Base-by-base conservation (phyloP, 2,113 vertebrate genomes). In the Sceloporus undulatus region DNA sequence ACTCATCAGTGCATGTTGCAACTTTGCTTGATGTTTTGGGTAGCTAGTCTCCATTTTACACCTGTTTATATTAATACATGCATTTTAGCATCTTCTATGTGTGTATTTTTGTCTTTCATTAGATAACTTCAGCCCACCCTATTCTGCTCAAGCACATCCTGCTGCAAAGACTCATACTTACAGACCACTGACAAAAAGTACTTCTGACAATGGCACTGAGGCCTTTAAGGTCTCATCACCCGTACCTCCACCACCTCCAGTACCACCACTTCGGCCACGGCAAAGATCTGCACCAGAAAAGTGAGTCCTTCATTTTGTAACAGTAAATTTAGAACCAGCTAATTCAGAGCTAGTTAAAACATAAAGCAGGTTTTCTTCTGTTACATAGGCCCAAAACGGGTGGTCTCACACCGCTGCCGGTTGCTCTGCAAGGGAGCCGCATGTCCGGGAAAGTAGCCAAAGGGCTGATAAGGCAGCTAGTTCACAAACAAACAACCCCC, bases 131-230 rank as follows among this genome's bases (percentile, higher is more conserved):
- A 97, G 95, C 77, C 88, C 96, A 1, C 90, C 96, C 71, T 94
- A 96, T 93, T 95, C 96, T 27, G 91, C 97, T 65, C 97, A 98
- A 84, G 97, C 98, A 78, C 98, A 99, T 91, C 99, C 98, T 1
- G 97, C 98, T 21, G 98, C 98, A 56, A 98, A 97, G 94, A 99
- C 98, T 0, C 99, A 99, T 93, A 99, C 98, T 0, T 99, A 99
- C 96, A 96, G 98, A 71, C 99, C 99, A 0, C 95, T 99, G 84
- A 97, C 98, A 92, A 99, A 98, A 95, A 98, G 98, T 3, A 95
- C 97, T 91, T 98, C 98, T 0, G 98, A 98, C 94, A 97, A 97
- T 0, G 89, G 97, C 91, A 96, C 94, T 0, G 96, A 97, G 23
- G 92, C 95, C 86, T 97, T 97, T 76, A 97, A 97, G 87, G 97